Evolutionary conservation across 2,888 invertebrate species (phyloP).

Genomic region (Polydrusus tereticollis): DNA sequence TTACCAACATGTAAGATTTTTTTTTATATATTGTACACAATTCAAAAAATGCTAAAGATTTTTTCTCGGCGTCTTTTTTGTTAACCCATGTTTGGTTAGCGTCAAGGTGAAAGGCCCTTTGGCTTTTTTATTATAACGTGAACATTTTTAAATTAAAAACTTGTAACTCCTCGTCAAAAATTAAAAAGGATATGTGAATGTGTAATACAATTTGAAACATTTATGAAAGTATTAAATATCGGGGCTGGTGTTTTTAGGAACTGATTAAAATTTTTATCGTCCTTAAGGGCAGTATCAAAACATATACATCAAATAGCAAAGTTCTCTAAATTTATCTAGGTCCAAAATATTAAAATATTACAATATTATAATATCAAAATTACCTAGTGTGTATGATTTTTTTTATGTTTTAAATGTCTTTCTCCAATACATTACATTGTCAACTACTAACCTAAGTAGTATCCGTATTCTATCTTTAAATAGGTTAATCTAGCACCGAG

Average conservation of each 20-base stretch:
- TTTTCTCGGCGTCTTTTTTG: background rate
- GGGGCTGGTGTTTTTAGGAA: background rate
- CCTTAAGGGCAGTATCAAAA: background rate
- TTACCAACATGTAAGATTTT: background rate
- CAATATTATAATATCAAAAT: too few species aligned
- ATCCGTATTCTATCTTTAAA: too few species aligned
- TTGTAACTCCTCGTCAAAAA: conserved; percentile 1
- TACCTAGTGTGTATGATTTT: too few species aligned
- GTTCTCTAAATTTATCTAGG: too few species aligned
- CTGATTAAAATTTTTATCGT: background rate
- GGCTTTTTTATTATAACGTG: conserved; percentile 1
- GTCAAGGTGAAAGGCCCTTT: background rate
- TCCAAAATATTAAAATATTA: background rate
- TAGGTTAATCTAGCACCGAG: too few species aligned
- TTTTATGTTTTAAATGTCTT: too few species aligned
- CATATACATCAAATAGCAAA: background rate
- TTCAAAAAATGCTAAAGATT: background rate
- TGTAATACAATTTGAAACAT: background rate
- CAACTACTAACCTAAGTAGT: too few species aligned
- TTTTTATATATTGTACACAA: background rate
- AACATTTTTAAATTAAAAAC: conserved; percentile 7
- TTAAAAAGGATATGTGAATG: background rate
- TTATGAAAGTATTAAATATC: background rate
- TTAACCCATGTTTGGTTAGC: background rate
- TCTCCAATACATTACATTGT: too few species aligned